Conservation (phyloP, 2,888 invertebrate species). For the Prosapia bicincta region DNA sequence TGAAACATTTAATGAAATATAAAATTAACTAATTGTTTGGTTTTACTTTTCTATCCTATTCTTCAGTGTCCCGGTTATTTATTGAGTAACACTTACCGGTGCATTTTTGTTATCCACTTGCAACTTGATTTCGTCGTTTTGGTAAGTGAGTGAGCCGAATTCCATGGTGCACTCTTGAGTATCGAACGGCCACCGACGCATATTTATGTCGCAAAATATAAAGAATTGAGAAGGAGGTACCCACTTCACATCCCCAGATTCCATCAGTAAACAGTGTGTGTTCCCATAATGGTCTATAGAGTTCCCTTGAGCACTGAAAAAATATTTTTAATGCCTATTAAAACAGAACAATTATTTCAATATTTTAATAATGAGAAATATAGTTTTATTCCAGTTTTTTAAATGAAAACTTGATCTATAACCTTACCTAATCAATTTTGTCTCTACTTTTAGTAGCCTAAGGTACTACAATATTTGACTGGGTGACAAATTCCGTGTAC, state of each 20-base stretch:
- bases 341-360: no score
- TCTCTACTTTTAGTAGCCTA: no score
- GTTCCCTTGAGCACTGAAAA: constrained; percentile 58
- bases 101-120: constrained; percentile 36
- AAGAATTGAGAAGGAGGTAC: constrained; percentile 65
- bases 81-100: not conserved
- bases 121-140: constrained; percentile 54
- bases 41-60: not conserved
- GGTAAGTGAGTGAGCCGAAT: constrained; percentile 71
- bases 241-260: constrained; percentile 58
- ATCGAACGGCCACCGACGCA: constrained; percentile 73
- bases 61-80: no score
- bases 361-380: no score
- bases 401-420: no score
- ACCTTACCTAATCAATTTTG: no score
- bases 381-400: no score
- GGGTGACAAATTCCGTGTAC: no score
- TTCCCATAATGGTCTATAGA: constrained; percentile 58
- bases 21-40: not conserved
- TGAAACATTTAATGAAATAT: no score
- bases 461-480: no score
- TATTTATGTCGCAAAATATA: constrained; percentile 60
- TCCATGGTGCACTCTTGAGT: constrained; percentile 61
- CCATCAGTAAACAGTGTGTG: constrained; percentile 52
- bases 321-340: no score